Conservation (phyloP, 2,113 vertebrate species). For the Cyrtonyx montezumae region DNA sequence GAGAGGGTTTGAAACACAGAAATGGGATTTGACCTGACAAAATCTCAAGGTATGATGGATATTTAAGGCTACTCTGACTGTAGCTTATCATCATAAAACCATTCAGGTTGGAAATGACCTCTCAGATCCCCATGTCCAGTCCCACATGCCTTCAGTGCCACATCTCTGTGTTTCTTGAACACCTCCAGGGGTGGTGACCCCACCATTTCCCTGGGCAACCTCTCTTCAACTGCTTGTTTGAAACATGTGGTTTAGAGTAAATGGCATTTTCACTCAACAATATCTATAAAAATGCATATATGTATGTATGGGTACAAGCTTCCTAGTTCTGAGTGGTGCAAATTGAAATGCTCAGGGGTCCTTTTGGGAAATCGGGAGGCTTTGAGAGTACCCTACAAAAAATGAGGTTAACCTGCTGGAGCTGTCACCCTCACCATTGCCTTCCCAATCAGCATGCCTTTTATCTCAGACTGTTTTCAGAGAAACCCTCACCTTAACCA, state of each 20-base stretch:
- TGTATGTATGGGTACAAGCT: background rate
- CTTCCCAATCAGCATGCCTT: background rate
- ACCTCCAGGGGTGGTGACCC: too few species aligned
- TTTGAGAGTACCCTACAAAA: background rate
- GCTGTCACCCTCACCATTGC: background rate
- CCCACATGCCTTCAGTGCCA: too few species aligned
- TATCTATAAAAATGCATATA: too few species aligned
- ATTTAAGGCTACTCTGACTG: background rate
- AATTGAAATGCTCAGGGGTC: rapidly evolving
- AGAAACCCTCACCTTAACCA: background rate
- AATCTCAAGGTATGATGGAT: background rate
- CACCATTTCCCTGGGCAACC: too few species aligned
- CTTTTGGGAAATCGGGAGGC: background rate
- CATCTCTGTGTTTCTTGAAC: too few species aligned
- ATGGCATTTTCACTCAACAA: background rate
- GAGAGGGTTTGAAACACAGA: background rate
- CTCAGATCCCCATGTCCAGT: too few species aligned
- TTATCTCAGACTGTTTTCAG: background rate
- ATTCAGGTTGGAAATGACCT: too few species aligned
- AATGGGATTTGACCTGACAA: background rate
- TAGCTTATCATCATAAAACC: too few species aligned
- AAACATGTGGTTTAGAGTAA: background rate
- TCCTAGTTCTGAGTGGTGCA: background rate
- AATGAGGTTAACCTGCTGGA: background rate
- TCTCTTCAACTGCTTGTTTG: background rate